A percentile compares a stretch with the other conserved stretches of the same genome.
These are phyloP conservation scores for Novumbra hubbsi DNA, from an alignment of 2,797 vertebrate genomes.

Conservation along the genomic window DNA sequence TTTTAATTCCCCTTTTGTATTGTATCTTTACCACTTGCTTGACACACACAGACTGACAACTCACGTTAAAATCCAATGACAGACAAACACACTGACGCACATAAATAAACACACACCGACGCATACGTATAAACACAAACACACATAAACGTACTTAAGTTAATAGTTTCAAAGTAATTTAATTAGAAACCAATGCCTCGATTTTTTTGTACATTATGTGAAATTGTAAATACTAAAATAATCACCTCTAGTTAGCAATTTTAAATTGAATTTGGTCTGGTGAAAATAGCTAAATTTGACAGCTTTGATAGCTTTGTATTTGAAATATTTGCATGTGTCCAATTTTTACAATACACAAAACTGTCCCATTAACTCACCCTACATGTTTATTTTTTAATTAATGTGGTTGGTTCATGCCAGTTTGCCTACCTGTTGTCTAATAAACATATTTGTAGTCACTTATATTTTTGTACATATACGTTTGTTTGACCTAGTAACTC, in stretches of 20 bases:
- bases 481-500: neutral
- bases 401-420: neutral
- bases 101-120: constrained; percentile 12
- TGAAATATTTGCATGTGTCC: too few species aligned
- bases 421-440: neutral
- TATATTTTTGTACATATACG: neutral
- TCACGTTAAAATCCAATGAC: too few species aligned
- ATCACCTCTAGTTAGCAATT: neutral
- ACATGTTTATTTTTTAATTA: neutral
- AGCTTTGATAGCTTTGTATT: too few species aligned
- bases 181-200: too few species aligned
- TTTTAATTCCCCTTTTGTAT: neutral
- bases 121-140: neutral
- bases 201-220: neutral
- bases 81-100: neutral
- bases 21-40: neutral
- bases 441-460: neutral
- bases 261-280: neutral
- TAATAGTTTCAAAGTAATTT: too few species aligned
- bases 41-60: constrained; percentile 11
- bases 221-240: neutral
- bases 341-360: too few species aligned
- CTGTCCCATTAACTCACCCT: neutral
- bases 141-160: neutral
- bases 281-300: neutral